Conservation (phyloP, 2,113 vertebrate genomes). For the Oryzias javanicus region DNA sequence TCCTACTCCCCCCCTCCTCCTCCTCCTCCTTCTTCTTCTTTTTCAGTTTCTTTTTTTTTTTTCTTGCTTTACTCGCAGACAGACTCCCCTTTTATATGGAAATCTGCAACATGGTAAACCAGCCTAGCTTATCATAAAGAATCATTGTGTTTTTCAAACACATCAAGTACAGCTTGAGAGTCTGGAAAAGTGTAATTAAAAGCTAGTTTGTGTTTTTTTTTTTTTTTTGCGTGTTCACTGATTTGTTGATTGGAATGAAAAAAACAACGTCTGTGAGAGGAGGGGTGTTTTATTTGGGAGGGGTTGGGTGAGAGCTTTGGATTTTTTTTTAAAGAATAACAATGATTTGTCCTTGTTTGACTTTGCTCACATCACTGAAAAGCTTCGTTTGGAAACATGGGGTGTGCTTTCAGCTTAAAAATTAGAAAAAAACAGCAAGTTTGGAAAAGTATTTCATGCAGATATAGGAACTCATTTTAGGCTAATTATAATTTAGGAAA, state of each 20-base stretch:
- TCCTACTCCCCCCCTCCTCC: constrained; percentile 27
- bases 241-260: constrained; percentile 51
- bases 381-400: not conserved
- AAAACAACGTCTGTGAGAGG: constrained; percentile 6
- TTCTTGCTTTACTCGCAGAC: constrained; percentile 38
- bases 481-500: too few species aligned
- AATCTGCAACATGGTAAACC: constrained; percentile 49
- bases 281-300: not conserved
- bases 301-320: not conserved
- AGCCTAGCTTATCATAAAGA: constrained; percentile 54
- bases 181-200: constrained; percentile 71
- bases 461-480: too few species aligned
- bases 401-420: too few species aligned
- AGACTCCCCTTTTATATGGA: constrained; percentile 66
- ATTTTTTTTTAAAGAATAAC: constrained; percentile 21
- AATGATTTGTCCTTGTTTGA: constrained; percentile 61
- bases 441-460: too few species aligned
- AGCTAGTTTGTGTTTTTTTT: constrained; percentile 42
- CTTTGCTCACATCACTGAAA: constrained; percentile 7
- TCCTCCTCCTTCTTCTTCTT: not conserved
- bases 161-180: constrained; percentile 47
- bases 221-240: constrained; percentile 48
- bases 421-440: too few species aligned
- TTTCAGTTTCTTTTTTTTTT: constrained; percentile 13
- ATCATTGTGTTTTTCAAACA: constrained; percentile 51